Conservation (phyloP, 2,113 vertebrate genomes). For the Proteles cristata region DNA sequence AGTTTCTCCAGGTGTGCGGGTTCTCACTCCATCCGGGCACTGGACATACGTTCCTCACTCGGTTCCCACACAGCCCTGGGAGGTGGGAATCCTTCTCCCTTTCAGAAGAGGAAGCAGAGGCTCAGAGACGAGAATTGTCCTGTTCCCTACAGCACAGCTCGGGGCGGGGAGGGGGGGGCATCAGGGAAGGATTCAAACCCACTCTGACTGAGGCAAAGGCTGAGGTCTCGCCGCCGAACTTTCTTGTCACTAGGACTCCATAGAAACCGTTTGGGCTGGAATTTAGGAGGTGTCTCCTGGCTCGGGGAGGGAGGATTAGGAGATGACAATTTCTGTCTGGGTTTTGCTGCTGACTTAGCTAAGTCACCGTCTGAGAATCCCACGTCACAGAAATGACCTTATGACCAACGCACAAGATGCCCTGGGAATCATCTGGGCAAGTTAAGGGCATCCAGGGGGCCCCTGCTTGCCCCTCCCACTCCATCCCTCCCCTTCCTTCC, state of each 20-base stretch:
- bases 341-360: slow-evolving; percentile 14
- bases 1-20: not conserved
- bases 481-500: not conserved
- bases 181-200: not conserved
- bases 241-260: not conserved
- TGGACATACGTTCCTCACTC: not conserved
- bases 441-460: not conserved
- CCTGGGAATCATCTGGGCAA: not conserved
- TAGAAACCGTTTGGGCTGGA: not conserved
- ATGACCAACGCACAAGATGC: not conserved
- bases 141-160: not conserved
- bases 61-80: not conserved
- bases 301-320: not conserved
- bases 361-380: slow-evolving; percentile 67
- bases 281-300: not conserved
- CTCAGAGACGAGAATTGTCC: not conserved
- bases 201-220: not conserved
- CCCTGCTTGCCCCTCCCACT: not conserved
- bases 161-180: not conserved
- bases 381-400: not conserved
- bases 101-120: not conserved
- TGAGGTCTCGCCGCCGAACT: not conserved
- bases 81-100: not conserved
- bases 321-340: not conserved
- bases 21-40: fast-evolving